Evolutionary conservation across 2,888 invertebrate species (phyloP).

Genomic region (Chrysolina haemoptera): DNA sequence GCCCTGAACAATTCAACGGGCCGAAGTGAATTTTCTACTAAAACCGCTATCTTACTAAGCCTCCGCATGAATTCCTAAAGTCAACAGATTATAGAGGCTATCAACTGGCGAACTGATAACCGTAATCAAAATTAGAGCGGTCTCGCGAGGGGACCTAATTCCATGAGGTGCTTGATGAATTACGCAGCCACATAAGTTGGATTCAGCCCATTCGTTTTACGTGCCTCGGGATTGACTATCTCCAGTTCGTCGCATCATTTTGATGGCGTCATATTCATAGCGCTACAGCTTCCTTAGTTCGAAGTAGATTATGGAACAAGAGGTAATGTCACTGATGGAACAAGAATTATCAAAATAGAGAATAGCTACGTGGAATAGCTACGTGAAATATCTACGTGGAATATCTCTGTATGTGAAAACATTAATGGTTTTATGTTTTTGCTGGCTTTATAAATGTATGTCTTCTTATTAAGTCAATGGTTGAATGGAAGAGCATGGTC

Average conservation of each 20-base stretch:
- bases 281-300: not conserved
- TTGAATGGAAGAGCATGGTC: too few species aligned
- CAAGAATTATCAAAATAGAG: too few species aligned
- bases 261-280: conserved; percentile 6
- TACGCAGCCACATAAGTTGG: conserved; percentile 13
- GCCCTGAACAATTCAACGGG: not conserved
- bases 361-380: too few species aligned
- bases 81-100: conserved; percentile 8
- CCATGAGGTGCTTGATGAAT: conserved; percentile 16
- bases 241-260: not conserved
- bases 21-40: conserved; percentile 10
- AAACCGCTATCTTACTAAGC: not conserved
- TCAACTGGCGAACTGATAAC: conserved; percentile 18
- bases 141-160: not conserved
- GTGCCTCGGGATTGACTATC: not conserved
- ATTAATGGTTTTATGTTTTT: too few species aligned
- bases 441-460: too few species aligned
- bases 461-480: too few species aligned
- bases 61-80: conserved; percentile 4
- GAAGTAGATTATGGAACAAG: not conserved
- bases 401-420: too few species aligned
- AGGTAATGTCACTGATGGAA: too few species aligned
- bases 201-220: not conserved
- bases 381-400: too few species aligned
- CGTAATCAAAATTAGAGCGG: conserved; percentile 2